Evolutionary conservation across 2,888 invertebrate species (phyloP).

Genomic region (Pseudococcus viburni): DNA sequence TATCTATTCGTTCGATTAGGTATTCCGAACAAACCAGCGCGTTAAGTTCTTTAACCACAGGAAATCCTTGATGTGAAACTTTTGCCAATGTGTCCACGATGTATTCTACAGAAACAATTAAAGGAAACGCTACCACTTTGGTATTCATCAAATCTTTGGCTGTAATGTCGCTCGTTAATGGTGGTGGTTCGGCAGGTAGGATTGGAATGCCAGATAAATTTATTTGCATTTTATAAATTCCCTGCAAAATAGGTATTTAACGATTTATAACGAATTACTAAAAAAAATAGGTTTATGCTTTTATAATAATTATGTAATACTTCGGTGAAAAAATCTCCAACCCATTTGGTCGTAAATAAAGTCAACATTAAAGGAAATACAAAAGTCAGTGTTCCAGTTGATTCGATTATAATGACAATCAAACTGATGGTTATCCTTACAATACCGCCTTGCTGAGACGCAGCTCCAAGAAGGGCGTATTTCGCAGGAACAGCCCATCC

Average conservation of each 20-base stretch:
- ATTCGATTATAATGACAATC: slow-evolving; percentile 78
- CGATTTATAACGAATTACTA: neutral
- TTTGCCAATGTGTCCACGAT: slow-evolving; percentile 69
- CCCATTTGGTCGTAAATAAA: slow-evolving; percentile 78
- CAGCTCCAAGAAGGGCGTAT: slow-evolving; percentile 78
- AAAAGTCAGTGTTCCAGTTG: slow-evolving; percentile 77
- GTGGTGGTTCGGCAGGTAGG: slow-evolving; percentile 69
- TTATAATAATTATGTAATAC: slow-evolving; percentile 69
- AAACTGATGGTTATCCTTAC: slow-evolving; percentile 78
- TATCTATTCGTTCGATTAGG: no score
- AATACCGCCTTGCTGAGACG: slow-evolving; percentile 76
- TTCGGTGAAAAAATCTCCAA: slow-evolving; percentile 78
- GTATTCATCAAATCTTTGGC: slow-evolving; percentile 70
- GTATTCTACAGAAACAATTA: slow-evolving; percentile 69
- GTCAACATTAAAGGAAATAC: slow-evolving; percentile 78
- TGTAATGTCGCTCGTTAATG: slow-evolving; percentile 69
- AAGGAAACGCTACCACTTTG: slow-evolving; percentile 69
- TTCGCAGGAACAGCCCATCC: slow-evolving; percentile 73
- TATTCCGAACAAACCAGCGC: neutral
- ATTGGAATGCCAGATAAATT: slow-evolving; percentile 69
- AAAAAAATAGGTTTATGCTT: no score
- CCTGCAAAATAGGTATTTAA: slow-evolving; percentile 67
- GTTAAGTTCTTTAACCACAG: slow-evolving; percentile 69
- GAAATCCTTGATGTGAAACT: slow-evolving; percentile 69
- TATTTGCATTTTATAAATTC: slow-evolving; percentile 70